Evolutionary conservation across 2,113 vertebrate genomes (phyloP).

Genomic region (Channa argus): DNA sequence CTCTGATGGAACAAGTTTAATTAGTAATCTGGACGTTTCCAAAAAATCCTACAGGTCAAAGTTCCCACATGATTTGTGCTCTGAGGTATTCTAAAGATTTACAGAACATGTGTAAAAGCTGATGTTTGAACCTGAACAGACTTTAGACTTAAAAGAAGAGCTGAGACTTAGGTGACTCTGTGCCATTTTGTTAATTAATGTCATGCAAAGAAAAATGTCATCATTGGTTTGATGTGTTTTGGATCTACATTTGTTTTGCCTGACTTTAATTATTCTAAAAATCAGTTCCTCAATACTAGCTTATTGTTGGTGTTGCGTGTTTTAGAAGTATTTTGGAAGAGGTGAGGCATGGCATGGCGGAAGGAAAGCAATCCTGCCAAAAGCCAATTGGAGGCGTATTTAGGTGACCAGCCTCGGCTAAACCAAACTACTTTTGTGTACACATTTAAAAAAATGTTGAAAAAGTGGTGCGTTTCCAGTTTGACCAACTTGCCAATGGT

Average conservation of each 20-base stretch:
- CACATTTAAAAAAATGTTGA: constrained; percentile 22
- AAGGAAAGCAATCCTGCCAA: constrained; percentile 9
- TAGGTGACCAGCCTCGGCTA: not conserved
- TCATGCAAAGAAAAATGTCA: no score
- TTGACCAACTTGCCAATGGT: constrained; percentile 37
- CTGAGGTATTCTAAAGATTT: constrained; percentile 53
- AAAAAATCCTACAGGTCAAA: no score
- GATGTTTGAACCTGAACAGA: no score
- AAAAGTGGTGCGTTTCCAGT: constrained; percentile 27
- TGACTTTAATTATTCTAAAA: no score
- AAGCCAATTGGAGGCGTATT: not conserved
- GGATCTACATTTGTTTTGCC: no score
- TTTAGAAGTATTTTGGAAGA: constrained; percentile 5
- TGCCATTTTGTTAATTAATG: no score
- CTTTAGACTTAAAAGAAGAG: no score
- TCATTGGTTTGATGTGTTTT: no score
- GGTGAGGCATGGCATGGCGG: not conserved
- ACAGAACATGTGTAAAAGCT: not conserved
- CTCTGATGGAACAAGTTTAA: no score
- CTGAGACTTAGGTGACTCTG: no score
- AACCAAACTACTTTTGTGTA: constrained; percentile 13
- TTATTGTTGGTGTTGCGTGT: not conserved
- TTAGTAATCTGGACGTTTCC: no score
- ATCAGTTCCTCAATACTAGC: no score
- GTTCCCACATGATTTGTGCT: constrained; percentile 9